These are phyloP conservation scores for Tanaodytes sp. DNA, from an alignment of 2,888 invertebrate genomes.

Conservation along the genomic window DNA sequence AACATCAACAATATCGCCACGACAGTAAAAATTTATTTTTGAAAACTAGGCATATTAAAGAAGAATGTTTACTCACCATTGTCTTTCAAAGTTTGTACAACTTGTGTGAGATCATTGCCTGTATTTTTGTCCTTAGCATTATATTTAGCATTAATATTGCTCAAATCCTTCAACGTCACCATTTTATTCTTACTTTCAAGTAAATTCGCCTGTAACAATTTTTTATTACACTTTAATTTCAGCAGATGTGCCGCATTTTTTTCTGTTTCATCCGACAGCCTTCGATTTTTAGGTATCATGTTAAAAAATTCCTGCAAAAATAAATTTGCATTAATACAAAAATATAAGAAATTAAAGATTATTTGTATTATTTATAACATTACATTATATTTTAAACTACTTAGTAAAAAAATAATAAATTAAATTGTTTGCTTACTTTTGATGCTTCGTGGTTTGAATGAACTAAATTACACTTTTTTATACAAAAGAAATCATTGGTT, in stretches of 20 bases:
- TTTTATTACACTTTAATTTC: conserved; percentile 1
- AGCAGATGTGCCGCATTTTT: neutral
- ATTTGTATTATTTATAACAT: too few species aligned
- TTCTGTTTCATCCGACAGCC: neutral
- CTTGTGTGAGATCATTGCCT: neutral
- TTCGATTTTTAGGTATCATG: neutral
- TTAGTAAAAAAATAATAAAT: too few species aligned
- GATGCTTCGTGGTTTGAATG: too few species aligned
- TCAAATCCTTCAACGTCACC: neutral
- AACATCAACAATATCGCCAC: too few species aligned
- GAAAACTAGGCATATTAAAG: too few species aligned
- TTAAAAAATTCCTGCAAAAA: neutral
- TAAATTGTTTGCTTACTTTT: too few species aligned
- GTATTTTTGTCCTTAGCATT: neutral
- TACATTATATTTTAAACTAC: too few species aligned
- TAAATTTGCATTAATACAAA: too few species aligned
- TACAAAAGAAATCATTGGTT: too few species aligned
- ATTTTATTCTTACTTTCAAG: neutral
- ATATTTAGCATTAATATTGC: neutral
- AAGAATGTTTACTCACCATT: neutral
- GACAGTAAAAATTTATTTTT: too few species aligned
- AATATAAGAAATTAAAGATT: too few species aligned
- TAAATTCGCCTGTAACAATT: neutral
- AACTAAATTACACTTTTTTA: too few species aligned
- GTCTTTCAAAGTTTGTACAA: neutral